Evolutionary conservation across 2,797 vertebrate genomes (phyloP).

Genomic region (Sebastiscus albofasciatus): DNA sequence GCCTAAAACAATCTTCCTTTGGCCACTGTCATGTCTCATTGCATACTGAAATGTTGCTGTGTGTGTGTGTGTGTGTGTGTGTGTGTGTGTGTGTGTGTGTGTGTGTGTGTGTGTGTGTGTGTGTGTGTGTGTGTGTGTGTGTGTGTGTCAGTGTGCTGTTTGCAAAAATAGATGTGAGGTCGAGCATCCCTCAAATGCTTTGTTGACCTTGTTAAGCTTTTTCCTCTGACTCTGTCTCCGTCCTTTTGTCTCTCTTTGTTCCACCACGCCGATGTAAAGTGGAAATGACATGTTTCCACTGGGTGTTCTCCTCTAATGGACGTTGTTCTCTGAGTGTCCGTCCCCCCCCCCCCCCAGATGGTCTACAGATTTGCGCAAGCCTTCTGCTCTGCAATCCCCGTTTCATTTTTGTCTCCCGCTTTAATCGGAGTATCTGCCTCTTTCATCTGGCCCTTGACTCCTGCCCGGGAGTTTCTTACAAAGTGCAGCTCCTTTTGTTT

Average conservation of each 20-base stretch:
- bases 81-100: background rate
- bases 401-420: slow-evolving; percentile 14
- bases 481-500: slow-evolving; percentile 49
- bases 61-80: background rate
- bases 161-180: slow-evolving; percentile 49
- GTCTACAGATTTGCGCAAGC: slow-evolving; percentile 43
- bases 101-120: too few relatives aligned
- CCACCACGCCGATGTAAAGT: slow-evolving; percentile 52
- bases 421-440: slow-evolving; percentile 1
- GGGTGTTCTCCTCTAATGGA: slow-evolving; percentile 60
- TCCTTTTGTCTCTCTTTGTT: slow-evolving; percentile 56
- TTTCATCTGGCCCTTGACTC: slow-evolving; percentile 38
- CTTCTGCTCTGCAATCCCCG: slow-evolving; percentile 3
- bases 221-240: slow-evolving; percentile 34
- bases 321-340: background rate
- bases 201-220: slow-evolving; percentile 70
- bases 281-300: slow-evolving; percentile 62
- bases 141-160: background rate
- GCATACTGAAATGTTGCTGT: slow-evolving; percentile 22
- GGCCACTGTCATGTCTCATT: slow-evolving; percentile 62
- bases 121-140: too few relatives aligned
- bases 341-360: slow-evolving; percentile 25
- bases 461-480: slow-evolving; percentile 22
- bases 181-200: slow-evolving; percentile 63
- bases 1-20: slow-evolving; percentile 48